Evolutionary conservation across 2,797 vertebrate genomes (phyloP).

Genomic region (Craterocephalus amniculus): DNA sequence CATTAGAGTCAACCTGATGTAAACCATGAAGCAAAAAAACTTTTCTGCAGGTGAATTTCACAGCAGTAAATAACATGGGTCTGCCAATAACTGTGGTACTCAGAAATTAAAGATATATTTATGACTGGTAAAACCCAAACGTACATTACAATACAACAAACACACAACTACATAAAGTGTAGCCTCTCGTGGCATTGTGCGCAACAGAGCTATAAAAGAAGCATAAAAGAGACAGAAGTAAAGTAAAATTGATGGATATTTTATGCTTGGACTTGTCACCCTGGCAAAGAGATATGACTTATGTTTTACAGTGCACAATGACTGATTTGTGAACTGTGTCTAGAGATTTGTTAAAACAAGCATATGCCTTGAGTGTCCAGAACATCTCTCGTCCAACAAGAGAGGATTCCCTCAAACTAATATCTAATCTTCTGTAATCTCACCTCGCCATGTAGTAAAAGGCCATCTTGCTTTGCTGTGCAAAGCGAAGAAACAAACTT

Average conservation of each 20-base stretch:
- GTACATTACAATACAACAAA: no score
- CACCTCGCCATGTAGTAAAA: neutral
- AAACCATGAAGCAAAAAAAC: no score
- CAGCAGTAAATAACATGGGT: no score
- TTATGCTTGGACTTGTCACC: neutral
- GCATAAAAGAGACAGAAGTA: neutral
- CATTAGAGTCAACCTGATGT: no score
- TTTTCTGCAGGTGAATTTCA: no score
- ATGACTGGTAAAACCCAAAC: no score
- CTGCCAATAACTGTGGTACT: no score
- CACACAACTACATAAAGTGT: no score
- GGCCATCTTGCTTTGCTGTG: no score
- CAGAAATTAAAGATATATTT: no score
- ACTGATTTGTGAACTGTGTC: neutral
- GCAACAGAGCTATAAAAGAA: no score
- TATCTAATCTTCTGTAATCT: neutral
- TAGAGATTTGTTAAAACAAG: neutral
- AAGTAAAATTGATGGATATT: neutral
- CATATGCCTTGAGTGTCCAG: neutral
- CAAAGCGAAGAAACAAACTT: neutral
- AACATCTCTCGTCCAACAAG: neutral
- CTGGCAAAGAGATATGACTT: neutral
- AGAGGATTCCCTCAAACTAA: neutral
- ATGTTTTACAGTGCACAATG: neutral
- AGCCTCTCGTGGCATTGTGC: no score